Evolutionary conservation across 1,140 invertebrate species (phyloP).

Genomic region (Drosophila willistoni): DNA sequence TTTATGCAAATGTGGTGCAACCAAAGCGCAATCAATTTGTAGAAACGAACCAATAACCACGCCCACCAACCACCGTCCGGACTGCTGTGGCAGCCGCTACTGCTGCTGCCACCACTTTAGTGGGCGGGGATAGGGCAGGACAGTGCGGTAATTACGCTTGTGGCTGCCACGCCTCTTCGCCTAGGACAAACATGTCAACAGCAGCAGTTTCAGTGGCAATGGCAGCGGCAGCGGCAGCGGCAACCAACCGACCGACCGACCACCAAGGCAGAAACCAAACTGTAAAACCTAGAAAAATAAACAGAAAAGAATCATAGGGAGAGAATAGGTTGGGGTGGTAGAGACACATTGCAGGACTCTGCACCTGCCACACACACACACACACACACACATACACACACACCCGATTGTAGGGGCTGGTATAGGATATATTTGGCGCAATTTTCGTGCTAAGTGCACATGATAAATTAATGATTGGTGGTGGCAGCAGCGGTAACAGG

Average conservation of each 20-base stretch:
- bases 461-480: constrained; percentile 74
- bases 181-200: constrained; percentile 35
- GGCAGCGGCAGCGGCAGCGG: not conserved
- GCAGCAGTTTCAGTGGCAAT: constrained; percentile 40
- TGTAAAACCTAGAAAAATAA: constrained; percentile 33
- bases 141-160: constrained; percentile 25
- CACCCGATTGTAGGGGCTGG: not conserved
- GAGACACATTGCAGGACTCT: constrained; percentile 25
- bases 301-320: constrained; percentile 27
- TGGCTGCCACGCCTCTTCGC: constrained; percentile 15
- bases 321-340: constrained; percentile 10
- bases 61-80: constrained; percentile 15
- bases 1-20: constrained; percentile 54
- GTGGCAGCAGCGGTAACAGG: constrained; percentile 8
- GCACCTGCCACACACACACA: constrained; percentile 47
- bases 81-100: too few species aligned
- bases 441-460: constrained; percentile 73
- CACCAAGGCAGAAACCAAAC: constrained; percentile 46
- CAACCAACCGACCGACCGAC: constrained; percentile 2
- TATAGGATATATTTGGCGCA: constrained; percentile 48
- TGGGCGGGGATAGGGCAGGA: constrained; percentile 9
- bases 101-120: constrained; percentile 19
- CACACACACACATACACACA: constrained; percentile 6
- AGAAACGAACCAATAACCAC: constrained; percentile 26
- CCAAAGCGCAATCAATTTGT: constrained; percentile 59